These are phyloP conservation scores for Sarcophaga peregrina DNA, from an alignment of 1,140 invertebrate genomes.

Conservation along the genomic window DNA sequence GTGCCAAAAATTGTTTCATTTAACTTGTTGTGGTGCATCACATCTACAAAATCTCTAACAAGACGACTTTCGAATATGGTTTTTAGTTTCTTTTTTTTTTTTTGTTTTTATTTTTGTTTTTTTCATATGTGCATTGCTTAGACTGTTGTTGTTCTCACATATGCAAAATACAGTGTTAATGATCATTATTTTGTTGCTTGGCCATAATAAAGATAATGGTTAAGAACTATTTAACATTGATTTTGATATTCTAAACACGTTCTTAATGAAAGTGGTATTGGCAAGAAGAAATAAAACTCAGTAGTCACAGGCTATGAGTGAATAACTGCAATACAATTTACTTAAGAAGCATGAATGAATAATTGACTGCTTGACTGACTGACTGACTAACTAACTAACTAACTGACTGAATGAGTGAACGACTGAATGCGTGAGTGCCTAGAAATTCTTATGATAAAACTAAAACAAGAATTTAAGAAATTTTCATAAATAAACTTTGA, in stretches of 20 bases:
- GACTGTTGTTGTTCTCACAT: slow-evolving; percentile 1
- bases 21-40: too few species aligned
- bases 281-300: background rate
- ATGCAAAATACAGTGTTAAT: background rate
- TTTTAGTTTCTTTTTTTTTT: too few species aligned
- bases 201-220: background rate
- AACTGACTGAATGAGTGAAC: too few species aligned
- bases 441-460: background rate
- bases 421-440: too few species aligned
- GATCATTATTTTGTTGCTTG: background rate
- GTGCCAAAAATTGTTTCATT: background rate
- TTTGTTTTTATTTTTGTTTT: too few species aligned
- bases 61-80: background rate
- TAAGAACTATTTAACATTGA: background rate
- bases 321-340: too few species aligned
- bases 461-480: background rate
- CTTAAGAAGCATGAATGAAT: too few species aligned
- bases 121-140: background rate
- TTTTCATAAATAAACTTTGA: background rate
- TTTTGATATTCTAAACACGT: background rate
- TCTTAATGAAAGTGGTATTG: slow-evolving; percentile 14
- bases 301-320: too few species aligned
- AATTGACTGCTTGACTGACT: too few species aligned
- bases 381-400: too few species aligned
- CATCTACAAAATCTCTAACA: background rate